A percentile compares a stretch with the other conserved stretches of the same genome.
Evolutionary conservation across 2,888 invertebrate genomes (phyloP).

Genomic region (Xestia c-nigrum): DNA sequence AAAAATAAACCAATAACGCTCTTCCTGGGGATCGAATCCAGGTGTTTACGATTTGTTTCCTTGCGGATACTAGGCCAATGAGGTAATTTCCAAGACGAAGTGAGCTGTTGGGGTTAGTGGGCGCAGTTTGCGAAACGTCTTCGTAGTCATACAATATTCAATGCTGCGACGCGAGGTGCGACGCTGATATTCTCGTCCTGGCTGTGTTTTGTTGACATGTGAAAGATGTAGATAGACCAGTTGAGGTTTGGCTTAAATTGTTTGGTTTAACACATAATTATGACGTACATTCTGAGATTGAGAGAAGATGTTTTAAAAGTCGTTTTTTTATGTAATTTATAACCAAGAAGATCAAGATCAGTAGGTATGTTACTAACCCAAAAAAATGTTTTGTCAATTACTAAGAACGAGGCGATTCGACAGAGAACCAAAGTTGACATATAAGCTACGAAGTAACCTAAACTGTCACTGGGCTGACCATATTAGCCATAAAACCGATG

Average conservation of each 20-base stretch:
- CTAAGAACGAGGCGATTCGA: too few relatives aligned
- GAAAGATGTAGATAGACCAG: neutral
- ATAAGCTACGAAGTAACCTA: too few relatives aligned
- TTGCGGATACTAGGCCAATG: conserved; percentile 35
- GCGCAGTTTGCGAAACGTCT: conserved; percentile 44
- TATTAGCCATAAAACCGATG: too few relatives aligned
- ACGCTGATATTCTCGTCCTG: conserved; percentile 37
- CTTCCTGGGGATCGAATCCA: conserved; percentile 12
- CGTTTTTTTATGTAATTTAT: neutral
- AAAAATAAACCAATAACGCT: conserved; percentile 1
- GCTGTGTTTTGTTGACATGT: conserved; percentile 11
- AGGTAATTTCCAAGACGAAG: conserved; percentile 49
- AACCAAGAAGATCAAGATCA: neutral
- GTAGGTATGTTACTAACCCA: too few relatives aligned
- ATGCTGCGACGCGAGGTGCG: conserved; percentile 54
- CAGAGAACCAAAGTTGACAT: too few relatives aligned
- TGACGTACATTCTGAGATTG: neutral
- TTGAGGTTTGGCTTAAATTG: too few relatives aligned
- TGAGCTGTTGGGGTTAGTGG: conserved; percentile 40
- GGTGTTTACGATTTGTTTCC: conserved; percentile 30
- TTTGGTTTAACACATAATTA: too few relatives aligned
- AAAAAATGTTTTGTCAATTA: too few relatives aligned
- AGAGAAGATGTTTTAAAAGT: too few relatives aligned
- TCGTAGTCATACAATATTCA: conserved; percentile 62
- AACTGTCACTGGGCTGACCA: too few relatives aligned